Conservation (phyloP, 2,797 vertebrate species). For the Eulemur rubriventer region DNA sequence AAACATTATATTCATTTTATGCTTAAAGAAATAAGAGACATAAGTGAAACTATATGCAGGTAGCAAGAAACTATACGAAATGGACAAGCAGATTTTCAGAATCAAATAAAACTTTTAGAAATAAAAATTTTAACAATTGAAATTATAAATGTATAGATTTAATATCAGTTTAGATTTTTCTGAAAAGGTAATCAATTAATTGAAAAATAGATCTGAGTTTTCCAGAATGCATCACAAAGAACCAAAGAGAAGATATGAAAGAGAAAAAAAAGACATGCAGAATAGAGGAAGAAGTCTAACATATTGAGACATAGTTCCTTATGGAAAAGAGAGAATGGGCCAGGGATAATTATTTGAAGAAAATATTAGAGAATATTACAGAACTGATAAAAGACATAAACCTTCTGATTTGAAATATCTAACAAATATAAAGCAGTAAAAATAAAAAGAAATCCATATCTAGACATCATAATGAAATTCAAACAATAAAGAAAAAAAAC, state of each 20-base stretch:
- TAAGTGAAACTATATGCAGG: not conserved
- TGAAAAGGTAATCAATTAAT: not conserved
- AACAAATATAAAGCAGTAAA: not conserved
- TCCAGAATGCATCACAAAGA: not conserved
- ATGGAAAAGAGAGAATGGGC: not conserved
- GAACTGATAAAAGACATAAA: not conserved
- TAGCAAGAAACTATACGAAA: not conserved
- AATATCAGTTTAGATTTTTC: not conserved
- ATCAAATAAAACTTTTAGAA: conserved; percentile 16
- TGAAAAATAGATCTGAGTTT: not conserved
- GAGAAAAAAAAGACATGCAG: not conserved
- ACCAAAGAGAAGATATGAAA: not conserved
- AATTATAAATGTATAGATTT: not conserved
- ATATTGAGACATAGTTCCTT: not conserved
- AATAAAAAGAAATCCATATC: not conserved
- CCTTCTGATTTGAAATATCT: not conserved
- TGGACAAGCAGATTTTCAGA: not conserved
- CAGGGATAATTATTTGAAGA: not conserved
- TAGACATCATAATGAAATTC: not conserved
- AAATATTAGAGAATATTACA: not conserved
- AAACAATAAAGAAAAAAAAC: not conserved
- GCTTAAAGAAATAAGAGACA: conserved; percentile 10
- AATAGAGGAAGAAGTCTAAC: not conserved
- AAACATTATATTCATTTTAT: not conserved
- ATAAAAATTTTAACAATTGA: not conserved